A percentile compares a stretch with the other conserved stretches of the same genome.
These are phyloP conservation scores for Brotula barbata DNA, from an alignment of 2,797 vertebrate genomes.

Conservation along the genomic window DNA sequence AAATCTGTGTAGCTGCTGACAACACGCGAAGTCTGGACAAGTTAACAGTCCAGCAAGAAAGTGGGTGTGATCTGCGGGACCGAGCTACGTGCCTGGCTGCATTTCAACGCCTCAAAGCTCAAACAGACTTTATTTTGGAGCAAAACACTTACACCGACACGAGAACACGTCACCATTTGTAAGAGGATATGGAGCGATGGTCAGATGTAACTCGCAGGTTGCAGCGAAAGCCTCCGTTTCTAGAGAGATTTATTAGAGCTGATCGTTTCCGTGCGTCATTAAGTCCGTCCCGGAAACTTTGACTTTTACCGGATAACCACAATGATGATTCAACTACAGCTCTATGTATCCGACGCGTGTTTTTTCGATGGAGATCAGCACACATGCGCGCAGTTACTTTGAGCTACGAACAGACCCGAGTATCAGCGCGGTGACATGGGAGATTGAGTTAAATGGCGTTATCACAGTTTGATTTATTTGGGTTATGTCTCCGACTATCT, in stretches of 20 bases:
- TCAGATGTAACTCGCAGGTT: conserved; percentile 19
- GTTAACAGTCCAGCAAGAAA: conserved; percentile 2
- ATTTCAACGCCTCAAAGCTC: neutral
- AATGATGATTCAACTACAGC: neutral
- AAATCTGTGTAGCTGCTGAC: too few relatives aligned
- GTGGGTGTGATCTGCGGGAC: conserved; percentile 57
- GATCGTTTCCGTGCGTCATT: conserved; percentile 34
- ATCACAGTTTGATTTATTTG: fast-evolving
- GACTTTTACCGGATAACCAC: conserved; percentile 19
- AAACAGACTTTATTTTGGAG: neutral
- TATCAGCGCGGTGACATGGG: conserved; percentile 39
- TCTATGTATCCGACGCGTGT: neutral
- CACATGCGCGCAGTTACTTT: conserved; percentile 32
- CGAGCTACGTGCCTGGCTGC: conserved; percentile 49
- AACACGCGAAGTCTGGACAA: neutral
- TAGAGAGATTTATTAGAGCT: conserved; percentile 12
- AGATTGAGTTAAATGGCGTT: conserved; percentile 44
- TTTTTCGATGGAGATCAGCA: conserved; percentile 42
- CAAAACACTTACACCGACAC: neutral
- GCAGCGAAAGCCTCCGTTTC: conserved; percentile 43
- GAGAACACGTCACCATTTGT: conserved; percentile 54
- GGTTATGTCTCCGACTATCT: fast-evolving
- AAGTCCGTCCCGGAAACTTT: neutral
- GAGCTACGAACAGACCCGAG: conserved; percentile 20
- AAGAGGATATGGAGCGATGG: conserved; percentile 12